A percentile compares a stretch with the other conserved stretches of the same genome.
phyloP scores from a whole-genome alignment of 53 echinoderm and acorn worm species.

The Paracentrotus lividus region DNA sequence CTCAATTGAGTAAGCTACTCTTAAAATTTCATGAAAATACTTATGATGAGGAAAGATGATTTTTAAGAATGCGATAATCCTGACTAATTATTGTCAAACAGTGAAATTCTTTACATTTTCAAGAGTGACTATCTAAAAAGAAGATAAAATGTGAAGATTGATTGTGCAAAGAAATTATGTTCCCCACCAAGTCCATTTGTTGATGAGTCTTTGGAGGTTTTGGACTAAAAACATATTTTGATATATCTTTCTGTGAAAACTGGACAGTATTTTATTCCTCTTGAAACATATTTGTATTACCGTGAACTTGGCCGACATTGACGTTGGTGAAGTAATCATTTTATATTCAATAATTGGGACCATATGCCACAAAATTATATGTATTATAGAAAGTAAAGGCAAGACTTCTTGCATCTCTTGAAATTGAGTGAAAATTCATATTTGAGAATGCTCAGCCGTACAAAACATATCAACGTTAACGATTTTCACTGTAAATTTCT shows the following conservation, averaged over 20 bases:
- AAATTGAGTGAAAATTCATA: neutral
- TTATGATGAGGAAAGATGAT: too few relatives aligned
- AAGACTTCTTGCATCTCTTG: neutral
- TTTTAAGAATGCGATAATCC: neutral
- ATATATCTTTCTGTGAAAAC: neutral
- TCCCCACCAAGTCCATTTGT: neutral
- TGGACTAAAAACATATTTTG: neutral
- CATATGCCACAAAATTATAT: neutral
- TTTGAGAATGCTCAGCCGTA: neutral
- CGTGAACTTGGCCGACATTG: neutral
- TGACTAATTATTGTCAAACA: neutral
- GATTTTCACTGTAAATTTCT: neutral
- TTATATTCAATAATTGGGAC: neutral
- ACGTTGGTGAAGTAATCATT: neutral
- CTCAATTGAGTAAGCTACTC: too few relatives aligned
- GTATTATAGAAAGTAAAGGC: neutral
- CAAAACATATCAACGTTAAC: neutral
- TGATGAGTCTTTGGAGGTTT: neutral
- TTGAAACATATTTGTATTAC: neutral
- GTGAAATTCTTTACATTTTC: neutral
- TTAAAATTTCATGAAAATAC: too few relatives aligned
- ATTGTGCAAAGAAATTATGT: neutral
- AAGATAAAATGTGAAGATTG: neutral
- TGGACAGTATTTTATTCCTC: slow-evolving; percentile 18
- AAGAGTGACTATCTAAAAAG: neutral